Evolutionary conservation across 2,888 invertebrate species (phyloP), one percentile per base, ranked within the genome.

Genomic region (Archips crataeganus): DNA sequence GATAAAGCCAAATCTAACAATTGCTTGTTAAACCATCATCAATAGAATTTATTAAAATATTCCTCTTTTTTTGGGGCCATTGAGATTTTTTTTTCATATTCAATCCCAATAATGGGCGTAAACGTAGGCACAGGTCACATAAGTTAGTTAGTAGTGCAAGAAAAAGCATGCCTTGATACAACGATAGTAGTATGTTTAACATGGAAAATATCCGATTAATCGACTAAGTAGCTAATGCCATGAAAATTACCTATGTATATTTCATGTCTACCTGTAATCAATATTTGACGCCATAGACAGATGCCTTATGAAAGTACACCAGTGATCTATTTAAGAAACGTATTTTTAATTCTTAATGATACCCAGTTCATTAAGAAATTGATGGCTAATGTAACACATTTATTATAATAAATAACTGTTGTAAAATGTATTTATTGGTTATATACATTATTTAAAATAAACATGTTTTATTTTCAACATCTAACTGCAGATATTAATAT

Each of bases 361-460:
- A 79, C 84, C 83, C 84, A 86, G 83, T 86, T 84, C 82, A 84
- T 80, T 79, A 81, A 79, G 82, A 79, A 80, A 84, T 81, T 80
- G 84, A 84, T 80, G 81, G 83, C 79, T 79, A 81, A 78, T 82
- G 78, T 86, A 88, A 89, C 85, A 83, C 77, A 81, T 83, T 81
- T 87, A 85, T 83, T 88, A 81, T 86, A 87, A 86, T 86, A 86
- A 89, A 90, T 91, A 91, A 89, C 88, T 93, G 91, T 92, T 93
- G 91, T 91, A 90, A 90, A 92, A 92, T 94, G 92, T 94, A 94
- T 94, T 94, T 94, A 94, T 94, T 94, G 92, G 86, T 88, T 92
- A 88, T 88, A 89, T 91, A 91, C 88, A 91, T 87, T 85, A 85
- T 88, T 88, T 86, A 86, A 89, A 88, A 87, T 87, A 84, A 80